These are phyloP conservation scores for Cherax quadricarinatus DNA, from an alignment of 1,140 invertebrate genomes.

Conservation along the genomic window DNA sequence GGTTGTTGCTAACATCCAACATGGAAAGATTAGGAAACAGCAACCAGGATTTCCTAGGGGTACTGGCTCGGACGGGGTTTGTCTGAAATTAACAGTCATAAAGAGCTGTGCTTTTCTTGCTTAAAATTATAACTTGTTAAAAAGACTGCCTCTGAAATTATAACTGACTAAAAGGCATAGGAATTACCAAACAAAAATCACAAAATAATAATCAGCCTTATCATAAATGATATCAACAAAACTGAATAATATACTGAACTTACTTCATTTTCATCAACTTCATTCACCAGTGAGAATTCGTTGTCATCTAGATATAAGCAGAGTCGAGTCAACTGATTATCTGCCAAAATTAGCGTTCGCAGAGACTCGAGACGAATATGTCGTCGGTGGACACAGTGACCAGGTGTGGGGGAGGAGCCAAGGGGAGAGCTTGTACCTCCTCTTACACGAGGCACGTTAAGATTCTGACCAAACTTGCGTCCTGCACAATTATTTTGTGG, in stretches of 20 bases:
- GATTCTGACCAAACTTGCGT: constrained; percentile 51
- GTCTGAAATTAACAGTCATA: constrained; percentile 79
- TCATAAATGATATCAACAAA: not conserved
- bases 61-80: constrained; percentile 90
- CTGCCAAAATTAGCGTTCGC: constrained; percentile 88
- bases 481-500: constrained; percentile 47
- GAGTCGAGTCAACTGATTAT: constrained; percentile 84
- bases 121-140: not conserved
- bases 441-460: constrained; percentile 30
- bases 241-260: constrained; percentile 45
- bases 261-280: constrained; percentile 65
- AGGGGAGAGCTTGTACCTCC: constrained; percentile 67
- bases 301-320: constrained; percentile 67
- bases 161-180: not conserved
- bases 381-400: constrained; percentile 85
- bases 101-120: not conserved
- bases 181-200: not conserved
- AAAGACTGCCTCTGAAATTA: not conserved
- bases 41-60: constrained; percentile 81
- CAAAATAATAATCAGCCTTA: not conserved
- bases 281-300: constrained; percentile 51
- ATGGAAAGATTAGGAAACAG: constrained; percentile 96
- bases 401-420: constrained; percentile 51
- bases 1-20: constrained; percentile 95
- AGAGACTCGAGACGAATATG: constrained; percentile 89